Evolutionary conservation across 1,140 invertebrate genomes (phyloP), one percentile per base, ranked within the genome.

Genomic region (Euglossa dilemma): DNA sequence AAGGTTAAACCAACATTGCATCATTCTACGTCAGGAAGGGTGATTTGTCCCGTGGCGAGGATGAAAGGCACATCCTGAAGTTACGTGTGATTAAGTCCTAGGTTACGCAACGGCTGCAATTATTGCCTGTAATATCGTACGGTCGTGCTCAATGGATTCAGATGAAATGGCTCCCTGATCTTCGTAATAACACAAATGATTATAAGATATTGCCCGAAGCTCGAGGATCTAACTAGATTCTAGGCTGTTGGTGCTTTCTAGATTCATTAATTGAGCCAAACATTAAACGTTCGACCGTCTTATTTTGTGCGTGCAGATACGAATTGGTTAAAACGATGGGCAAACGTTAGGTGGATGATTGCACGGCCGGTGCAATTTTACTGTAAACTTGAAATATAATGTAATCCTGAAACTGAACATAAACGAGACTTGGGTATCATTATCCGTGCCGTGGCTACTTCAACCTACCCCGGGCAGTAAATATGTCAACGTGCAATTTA

Each of bases 21-120:
- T 89, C 85, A 87, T 89, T 87, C 86, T 45, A 20, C 8, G 43
- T 61, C 47, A 50, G 63, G 72, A 80, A 66, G 83, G 83, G 84
- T 85, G 77, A 89, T 87, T 85, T 88, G 85, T 87, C 76, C 61
- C 57, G 43, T 28, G 23, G 61, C 56, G 59, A n/a, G 67, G 20
- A 47, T 57, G 72, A 45, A 75, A 69, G 52, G 78, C 56, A 61
- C 63, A 57, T 57, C 36, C 80, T 77, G 79, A 78, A 87, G 16
- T 87, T 85, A 87, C 87, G 75, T 67, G 63, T 85, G 86, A 89
- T 89, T 88, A 89, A 85, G 79, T 82, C 67, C 83, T 77, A 80
- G 75, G 80, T 88, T 88, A 81, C 87, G 79, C 70, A 54, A 85
- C 77, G 78, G 71, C 69, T 69, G 85, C 83, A 87, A 88, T 88